Conservation (phyloP, 2,888 invertebrate genomes). For the Apotomis turbidana region DNA sequence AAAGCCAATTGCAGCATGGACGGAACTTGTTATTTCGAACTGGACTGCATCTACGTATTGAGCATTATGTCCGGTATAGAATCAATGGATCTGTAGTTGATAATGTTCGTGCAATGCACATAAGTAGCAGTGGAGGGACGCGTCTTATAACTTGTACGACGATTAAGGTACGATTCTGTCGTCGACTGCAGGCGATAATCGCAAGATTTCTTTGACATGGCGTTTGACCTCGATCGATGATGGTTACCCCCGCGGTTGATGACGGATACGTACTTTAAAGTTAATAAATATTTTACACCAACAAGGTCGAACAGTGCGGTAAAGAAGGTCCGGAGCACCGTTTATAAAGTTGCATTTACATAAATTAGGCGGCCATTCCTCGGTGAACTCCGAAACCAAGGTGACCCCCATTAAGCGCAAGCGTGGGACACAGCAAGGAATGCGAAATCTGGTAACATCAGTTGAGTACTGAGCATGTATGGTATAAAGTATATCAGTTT, state of each 20-base stretch:
- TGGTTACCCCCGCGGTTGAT: no score
- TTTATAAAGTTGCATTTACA: constrained; percentile 34
- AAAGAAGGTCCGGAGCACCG: constrained; percentile 29
- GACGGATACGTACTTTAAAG: no score
- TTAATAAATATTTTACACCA: neutral
- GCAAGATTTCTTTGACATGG: no score
- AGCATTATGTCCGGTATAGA: no score
- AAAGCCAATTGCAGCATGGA: constrained; percentile 10
- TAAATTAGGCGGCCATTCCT: constrained; percentile 35
- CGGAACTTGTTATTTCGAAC: constrained; percentile 12
- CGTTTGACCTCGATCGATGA: no score
- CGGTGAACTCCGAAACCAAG: constrained; percentile 38
- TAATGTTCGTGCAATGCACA: no score
- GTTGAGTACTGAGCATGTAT: constrained; percentile 9
- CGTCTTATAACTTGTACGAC: no score
- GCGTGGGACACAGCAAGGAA: constrained; percentile 30
- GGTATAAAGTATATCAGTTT: neutral
- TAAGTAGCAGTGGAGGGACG: no score
- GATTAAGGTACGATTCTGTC: no score
- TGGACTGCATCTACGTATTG: neutral
- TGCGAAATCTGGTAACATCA: constrained; percentile 27
- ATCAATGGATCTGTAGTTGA: no score
- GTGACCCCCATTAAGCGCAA: constrained; percentile 39
- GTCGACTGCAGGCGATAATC: no score
- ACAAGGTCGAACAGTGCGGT: constrained; percentile 25